phyloP scores from a whole-genome alignment of 1,140 invertebrate species.

The Calycopis cecrops region DNA sequence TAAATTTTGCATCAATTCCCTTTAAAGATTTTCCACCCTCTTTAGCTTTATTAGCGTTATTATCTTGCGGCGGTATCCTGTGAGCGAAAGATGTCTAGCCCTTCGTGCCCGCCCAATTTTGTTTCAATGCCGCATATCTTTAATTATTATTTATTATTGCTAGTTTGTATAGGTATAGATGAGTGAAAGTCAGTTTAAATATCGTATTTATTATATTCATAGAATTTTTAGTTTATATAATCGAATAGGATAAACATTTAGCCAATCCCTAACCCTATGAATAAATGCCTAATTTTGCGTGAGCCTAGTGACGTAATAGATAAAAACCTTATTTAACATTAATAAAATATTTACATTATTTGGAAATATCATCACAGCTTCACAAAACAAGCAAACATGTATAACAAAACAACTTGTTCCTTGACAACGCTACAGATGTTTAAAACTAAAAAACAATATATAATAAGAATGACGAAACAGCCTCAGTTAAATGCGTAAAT shows the following conservation, averaged over 20 bases:
- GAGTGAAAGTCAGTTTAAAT: slow-evolving; percentile 38
- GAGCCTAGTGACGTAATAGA: slow-evolving; percentile 61
- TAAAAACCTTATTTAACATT: slow-evolving; percentile 66
- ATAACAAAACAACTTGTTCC: slow-evolving; percentile 61
- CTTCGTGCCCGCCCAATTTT: no score
- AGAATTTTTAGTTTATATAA: slow-evolving; percentile 68
- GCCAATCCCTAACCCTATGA: slow-evolving; percentile 61
- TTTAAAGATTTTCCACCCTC: no score
- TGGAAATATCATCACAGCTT: slow-evolving; percentile 73
- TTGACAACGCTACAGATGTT: slow-evolving; percentile 44
- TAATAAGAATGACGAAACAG: slow-evolving; percentile 46
- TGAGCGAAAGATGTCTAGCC: no score
- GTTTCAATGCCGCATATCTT: no score
- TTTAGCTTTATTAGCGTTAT: no score
- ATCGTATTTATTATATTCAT: slow-evolving; percentile 61
- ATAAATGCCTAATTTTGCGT: slow-evolving; percentile 61
- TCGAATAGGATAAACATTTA: slow-evolving; percentile 72
- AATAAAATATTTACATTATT: slow-evolving; percentile 73
- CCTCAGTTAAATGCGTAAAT: slow-evolving; percentile 70
- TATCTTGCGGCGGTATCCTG: no score
- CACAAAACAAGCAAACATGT: slow-evolving; percentile 71
- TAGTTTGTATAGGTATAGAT: background rate
- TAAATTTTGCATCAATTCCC: no score
- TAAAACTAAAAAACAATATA: slow-evolving; percentile 68
- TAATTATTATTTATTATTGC: no score